phyloP scores from a whole-genome alignment of 2,113 vertebrate genomes.

The Aphyosemion australe region DNA sequence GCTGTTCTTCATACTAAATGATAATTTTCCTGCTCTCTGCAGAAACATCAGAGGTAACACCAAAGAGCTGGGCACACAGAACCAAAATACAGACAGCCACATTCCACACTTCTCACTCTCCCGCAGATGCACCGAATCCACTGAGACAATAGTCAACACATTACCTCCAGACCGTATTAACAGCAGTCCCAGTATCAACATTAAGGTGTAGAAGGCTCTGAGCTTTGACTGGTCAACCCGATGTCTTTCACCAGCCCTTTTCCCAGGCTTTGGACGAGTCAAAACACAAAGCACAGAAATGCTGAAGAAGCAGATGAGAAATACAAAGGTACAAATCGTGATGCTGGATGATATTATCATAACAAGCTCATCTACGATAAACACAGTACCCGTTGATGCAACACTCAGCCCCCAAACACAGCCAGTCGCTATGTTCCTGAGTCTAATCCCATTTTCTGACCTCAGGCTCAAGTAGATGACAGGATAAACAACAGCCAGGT shows the following conservation, averaged over 20 bases:
- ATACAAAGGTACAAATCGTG: not conserved
- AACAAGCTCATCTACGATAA: not conserved
- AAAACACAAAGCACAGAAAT: too few species aligned
- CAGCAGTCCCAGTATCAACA: not conserved
- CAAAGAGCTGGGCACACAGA: not conserved
- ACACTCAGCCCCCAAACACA: too few species aligned
- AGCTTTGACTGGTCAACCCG: slow-evolving; percentile 10
- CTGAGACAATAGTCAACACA: accelerated
- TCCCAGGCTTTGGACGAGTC: not conserved
- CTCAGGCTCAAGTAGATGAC: too few species aligned
- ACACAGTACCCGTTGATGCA: not conserved
- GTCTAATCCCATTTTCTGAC: too few species aligned
- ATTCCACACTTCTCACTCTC: not conserved
- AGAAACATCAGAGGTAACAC: slow-evolving; percentile 4
- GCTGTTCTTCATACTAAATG: not conserved
- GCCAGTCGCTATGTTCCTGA: too few species aligned
- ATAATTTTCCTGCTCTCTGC: not conserved
- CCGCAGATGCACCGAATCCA: too few species aligned
- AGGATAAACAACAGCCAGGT: too few species aligned
- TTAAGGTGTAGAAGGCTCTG: not conserved
- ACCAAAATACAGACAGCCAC: not conserved
- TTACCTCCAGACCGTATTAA: not conserved
- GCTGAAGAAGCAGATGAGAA: not conserved
- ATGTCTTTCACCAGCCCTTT: not conserved
- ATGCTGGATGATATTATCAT: not conserved